These are phyloP conservation scores for Centropristis striata DNA, from an alignment of 2,113 vertebrate genomes.

Conservation along the genomic window DNA sequence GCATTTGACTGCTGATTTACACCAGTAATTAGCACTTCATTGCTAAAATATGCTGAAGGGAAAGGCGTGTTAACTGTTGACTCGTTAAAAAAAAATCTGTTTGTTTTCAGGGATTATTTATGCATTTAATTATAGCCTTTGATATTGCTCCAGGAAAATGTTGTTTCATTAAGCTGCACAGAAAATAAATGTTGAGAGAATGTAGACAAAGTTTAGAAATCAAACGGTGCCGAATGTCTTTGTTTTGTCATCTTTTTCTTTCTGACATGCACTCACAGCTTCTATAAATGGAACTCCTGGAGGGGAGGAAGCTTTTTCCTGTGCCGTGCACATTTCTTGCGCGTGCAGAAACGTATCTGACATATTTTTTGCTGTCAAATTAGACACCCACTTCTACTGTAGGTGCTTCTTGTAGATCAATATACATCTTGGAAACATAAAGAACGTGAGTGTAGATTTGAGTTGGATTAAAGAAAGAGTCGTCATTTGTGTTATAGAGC, in stretches of 20 bases:
- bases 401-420: not conserved
- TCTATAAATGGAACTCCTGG: conserved; percentile 51
- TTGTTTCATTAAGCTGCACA: not conserved
- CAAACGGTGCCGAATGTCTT: not conserved
- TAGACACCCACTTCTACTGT: conserved; percentile 24
- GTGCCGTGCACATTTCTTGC: conserved; percentile 20
- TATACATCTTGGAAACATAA: not conserved
- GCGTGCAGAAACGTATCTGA: conserved; percentile 25
- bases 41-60: not conserved
- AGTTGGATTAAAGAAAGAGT: not conserved
- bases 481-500: not conserved
- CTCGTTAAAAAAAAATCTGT: not conserved
- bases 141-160: not conserved
- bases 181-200: not conserved
- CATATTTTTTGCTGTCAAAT: conserved; percentile 12
- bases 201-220: conserved; percentile 6
- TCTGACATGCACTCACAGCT: conserved; percentile 28
- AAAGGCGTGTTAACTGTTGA: not conserved
- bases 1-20: not conserved
- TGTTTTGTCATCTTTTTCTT: conserved; percentile 14
- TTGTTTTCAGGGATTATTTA: not conserved
- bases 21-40: not conserved
- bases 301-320: conserved; percentile 27
- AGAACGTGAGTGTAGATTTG: not conserved
- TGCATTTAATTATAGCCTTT: not conserved